Conservation (phyloP, 2,797 vertebrate genomes). For the Cyprinella venusta region DNA sequence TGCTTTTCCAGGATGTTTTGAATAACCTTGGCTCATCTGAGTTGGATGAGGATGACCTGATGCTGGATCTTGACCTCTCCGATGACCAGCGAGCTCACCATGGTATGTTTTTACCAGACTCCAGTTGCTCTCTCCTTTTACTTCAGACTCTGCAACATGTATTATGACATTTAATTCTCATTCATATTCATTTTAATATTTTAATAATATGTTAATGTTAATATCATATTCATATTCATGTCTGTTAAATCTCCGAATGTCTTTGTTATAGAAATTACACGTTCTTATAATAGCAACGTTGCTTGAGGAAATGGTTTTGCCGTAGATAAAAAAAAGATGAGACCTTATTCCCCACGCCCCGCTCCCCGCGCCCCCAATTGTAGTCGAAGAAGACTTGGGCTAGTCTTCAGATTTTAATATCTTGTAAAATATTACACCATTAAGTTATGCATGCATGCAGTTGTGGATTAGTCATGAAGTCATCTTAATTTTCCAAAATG, state of each 20-base stretch:
- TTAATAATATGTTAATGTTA: too few species aligned
- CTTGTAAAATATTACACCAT: constrained; percentile 40
- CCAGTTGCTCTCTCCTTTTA: constrained; percentile 5
- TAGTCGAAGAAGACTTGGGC: constrained; percentile 15
- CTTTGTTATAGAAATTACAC: constrained; percentile 27
- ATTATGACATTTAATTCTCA: constrained; percentile 28
- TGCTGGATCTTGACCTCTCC: constrained; percentile 95
- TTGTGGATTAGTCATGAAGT: constrained; percentile 40
- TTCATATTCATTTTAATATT: constrained; percentile 16
- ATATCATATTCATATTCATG: constrained; percentile 36
- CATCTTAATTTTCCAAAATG: constrained; percentile 56
- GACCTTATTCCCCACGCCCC: not conserved
- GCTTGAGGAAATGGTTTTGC: constrained; percentile 34
- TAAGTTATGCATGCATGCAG: constrained; percentile 31
- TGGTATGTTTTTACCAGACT: constrained; percentile 74
- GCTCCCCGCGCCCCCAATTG: not conserved
- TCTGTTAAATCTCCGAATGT: constrained; percentile 21
- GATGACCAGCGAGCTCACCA: constrained; percentile 90
- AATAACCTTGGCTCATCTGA: constrained; percentile 97
- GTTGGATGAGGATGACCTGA: constrained; percentile 96
- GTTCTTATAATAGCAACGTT: constrained; percentile 14
- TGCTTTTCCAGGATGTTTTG: constrained; percentile 80
- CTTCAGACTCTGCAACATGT: constrained; percentile 2
- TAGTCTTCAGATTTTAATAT: constrained; percentile 40
- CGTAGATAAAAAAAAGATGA: constrained; percentile 16